A percentile compares a stretch with the other conserved stretches of the same genome.
phyloP scores from a whole-genome alignment of 2,888 invertebrate species.

The Cremastinae sp. region DNA sequence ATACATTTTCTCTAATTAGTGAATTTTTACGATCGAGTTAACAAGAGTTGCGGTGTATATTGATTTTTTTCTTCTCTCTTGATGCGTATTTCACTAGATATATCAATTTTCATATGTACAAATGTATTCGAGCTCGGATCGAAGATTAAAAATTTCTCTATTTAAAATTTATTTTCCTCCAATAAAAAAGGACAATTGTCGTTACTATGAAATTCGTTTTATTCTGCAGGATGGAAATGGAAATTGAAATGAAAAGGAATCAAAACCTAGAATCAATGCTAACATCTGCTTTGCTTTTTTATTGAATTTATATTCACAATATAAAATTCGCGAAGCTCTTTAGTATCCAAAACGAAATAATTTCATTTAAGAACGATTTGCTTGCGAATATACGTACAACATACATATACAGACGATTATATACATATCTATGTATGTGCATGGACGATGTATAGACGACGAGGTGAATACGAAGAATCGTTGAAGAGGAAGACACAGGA shows the following conservation, averaged over 20 bases:
- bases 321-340: background rate
- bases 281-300: background rate
- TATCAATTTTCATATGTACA: background rate
- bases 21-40: no score
- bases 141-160: constrained; percentile 10
- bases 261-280: constrained; percentile 20
- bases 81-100: constrained; percentile 26
- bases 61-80: background rate
- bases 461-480: constrained; percentile 10
- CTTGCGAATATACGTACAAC: background rate
- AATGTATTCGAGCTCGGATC: constrained; percentile 8
- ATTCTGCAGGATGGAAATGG: constrained; percentile 22
- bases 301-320: background rate
- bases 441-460: constrained; percentile 2
- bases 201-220: constrained; percentile 10
- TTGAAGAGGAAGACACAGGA: constrained; percentile 1
- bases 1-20: no score
- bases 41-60: no score
- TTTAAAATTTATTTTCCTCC: constrained; percentile 22
- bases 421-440: background rate
- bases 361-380: background rate
- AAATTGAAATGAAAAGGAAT: constrained; percentile 40
- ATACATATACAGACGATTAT: background rate
- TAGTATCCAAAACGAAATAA: background rate
- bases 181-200: background rate